A percentile compares a stretch with the other conserved stretches of the same genome.
These are phyloP conservation scores for Ceratina calcarata DNA, from an alignment of 1,140 invertebrate genomes.

Conservation along the genomic window DNA sequence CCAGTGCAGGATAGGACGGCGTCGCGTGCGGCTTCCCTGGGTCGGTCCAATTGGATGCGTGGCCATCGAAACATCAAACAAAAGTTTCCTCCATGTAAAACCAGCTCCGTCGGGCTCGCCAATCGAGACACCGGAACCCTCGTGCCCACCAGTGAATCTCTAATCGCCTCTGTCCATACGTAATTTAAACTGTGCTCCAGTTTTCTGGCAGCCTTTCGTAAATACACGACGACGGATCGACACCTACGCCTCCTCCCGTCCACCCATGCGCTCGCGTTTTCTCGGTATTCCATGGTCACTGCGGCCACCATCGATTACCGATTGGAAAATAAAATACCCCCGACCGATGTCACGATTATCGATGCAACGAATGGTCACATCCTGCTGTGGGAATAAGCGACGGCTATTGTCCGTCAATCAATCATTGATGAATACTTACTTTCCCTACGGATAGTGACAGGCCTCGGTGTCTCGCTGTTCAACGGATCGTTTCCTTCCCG, in stretches of 20 bases:
- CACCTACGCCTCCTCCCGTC: neutral
- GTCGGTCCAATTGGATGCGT: slow-evolving; percentile 46
- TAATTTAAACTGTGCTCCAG: slow-evolving; percentile 39
- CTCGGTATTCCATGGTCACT: neutral
- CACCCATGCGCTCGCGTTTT: neutral
- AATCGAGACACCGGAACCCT: slow-evolving; percentile 14
- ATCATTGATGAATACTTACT: slow-evolving; percentile 32
- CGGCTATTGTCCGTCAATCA: slow-evolving; percentile 38
- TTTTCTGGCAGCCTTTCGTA: slow-evolving; percentile 34
- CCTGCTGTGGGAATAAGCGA: slow-evolving; percentile 22
- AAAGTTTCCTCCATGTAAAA: slow-evolving; percentile 38
- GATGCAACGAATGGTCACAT: slow-evolving; percentile 26
- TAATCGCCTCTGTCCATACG: slow-evolving; percentile 19
- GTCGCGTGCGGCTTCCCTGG: slow-evolving; percentile 27
- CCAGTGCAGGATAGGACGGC: slow-evolving; percentile 17
- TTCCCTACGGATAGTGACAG: slow-evolving; percentile 12
- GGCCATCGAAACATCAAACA: slow-evolving; percentile 55
- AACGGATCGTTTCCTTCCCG: neutral
- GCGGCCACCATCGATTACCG: slow-evolving; percentile 37
- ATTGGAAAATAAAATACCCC: slow-evolving; percentile 7
- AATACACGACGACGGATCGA: slow-evolving; percentile 14
- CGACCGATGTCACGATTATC: slow-evolving; percentile 29
- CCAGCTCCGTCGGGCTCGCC: slow-evolving; percentile 45
- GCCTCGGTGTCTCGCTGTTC: slow-evolving; percentile 10
- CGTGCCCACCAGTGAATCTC: slow-evolving; percentile 16